These are phyloP conservation scores for Sarcophaga peregrina DNA, from an alignment of 1,140 invertebrate species.

Conservation along the genomic window DNA sequence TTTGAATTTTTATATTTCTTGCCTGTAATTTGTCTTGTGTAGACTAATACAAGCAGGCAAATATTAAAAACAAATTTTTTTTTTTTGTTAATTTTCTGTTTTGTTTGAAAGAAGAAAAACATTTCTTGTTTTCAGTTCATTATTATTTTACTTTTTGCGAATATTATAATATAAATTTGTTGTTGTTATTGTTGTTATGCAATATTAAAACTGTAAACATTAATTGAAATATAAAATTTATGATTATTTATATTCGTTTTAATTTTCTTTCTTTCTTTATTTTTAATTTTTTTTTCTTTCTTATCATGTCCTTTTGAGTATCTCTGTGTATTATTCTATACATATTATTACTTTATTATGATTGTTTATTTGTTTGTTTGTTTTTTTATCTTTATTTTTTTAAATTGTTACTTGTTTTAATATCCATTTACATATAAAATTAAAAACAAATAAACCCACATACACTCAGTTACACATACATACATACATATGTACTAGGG, in stretches of 20 bases:
- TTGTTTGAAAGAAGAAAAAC: neutral
- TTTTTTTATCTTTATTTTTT: too few relatives aligned
- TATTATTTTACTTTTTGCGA: too few relatives aligned
- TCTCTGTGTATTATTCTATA: too few relatives aligned
- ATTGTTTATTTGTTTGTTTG: neutral
- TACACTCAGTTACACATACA: too few relatives aligned
- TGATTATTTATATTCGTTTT: neutral
- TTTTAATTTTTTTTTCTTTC: too few relatives aligned
- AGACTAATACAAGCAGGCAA: neutral
- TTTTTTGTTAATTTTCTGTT: too few relatives aligned
- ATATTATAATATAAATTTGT: neutral
- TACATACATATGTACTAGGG: too few relatives aligned
- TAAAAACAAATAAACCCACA: too few relatives aligned
- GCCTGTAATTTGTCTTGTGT: neutral
- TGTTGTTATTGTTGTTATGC: neutral
- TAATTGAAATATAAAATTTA: constrained; percentile 16
- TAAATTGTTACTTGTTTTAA: too few relatives aligned
- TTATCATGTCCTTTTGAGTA: neutral
- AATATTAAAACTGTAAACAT: constrained; percentile 6
- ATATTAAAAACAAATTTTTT: neutral
- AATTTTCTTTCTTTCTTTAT: neutral
- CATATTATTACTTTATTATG: too few relatives aligned
- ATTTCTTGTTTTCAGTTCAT: neutral
- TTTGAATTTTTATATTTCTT: neutral
- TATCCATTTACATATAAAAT: too few relatives aligned